Percentiles rank a stretch among this genome's conserved stretches.
Evolutionary conservation across 2,113 vertebrate genomes (phyloP).

Genomic region (Dinomys branickii): DNA sequence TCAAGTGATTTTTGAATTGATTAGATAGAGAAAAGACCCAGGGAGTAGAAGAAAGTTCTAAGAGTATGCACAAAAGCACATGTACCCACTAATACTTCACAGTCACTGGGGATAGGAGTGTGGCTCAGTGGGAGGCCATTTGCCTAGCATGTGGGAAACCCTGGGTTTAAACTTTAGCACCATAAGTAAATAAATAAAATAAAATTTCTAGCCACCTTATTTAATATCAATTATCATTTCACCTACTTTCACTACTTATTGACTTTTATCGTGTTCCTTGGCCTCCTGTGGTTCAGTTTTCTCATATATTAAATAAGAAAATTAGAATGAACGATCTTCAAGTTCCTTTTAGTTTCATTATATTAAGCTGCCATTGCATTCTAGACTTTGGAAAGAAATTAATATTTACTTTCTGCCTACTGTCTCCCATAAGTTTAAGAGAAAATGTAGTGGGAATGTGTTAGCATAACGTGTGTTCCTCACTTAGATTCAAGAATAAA

Average conservation of each 20-base stretch:
- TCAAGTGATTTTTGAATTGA: neutral
- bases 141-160: neutral
- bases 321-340: neutral
- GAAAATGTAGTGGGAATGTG: neutral
- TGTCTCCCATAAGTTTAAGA: neutral
- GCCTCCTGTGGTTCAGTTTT: neutral
- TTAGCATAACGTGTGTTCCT: neutral
- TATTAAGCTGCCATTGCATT: neutral
- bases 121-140: neutral
- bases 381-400: neutral
- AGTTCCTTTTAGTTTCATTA: neutral
- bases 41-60: neutral
- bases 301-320: neutral
- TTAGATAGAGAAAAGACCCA: neutral
- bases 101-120: neutral
- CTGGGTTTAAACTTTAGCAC: neutral
- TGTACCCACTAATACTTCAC: neutral
- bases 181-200: neutral
- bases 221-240: neutral
- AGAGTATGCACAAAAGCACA: neutral
- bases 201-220: neutral
- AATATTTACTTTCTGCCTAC: neutral
- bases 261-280: neutral
- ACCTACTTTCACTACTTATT: neutral
- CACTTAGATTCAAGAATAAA: neutral